Conservation (phyloP, 2,113 vertebrate genomes). For the Hystrix cristata region DNA sequence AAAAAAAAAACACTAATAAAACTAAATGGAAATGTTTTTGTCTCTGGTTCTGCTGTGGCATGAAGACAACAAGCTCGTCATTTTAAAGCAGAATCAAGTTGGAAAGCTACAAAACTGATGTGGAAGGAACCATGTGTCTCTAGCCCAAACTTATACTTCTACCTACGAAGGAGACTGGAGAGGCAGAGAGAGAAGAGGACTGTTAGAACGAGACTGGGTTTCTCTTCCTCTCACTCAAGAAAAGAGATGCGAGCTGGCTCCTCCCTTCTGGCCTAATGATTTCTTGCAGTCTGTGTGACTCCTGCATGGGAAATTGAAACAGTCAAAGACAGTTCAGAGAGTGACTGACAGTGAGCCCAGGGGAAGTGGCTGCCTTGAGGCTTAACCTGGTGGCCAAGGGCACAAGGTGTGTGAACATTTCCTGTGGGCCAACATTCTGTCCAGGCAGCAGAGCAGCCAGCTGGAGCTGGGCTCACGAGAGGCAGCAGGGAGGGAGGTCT, state of each 20-base stretch:
- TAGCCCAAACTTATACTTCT: not conserved
- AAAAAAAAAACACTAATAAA: not conserved
- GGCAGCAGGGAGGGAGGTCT: not conserved
- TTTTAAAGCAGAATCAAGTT: not conserved
- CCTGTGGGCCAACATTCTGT: not conserved
- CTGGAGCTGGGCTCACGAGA: too few relatives aligned
- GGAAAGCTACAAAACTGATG: not conserved
- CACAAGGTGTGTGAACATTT: not conserved
- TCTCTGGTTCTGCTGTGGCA: not conserved
- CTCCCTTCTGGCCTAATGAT: not conserved
- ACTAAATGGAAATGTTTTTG: not conserved
- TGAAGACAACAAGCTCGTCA: not conserved
- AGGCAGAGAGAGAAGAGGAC: not conserved
- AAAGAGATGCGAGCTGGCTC: rapidly evolving
- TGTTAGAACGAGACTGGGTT: not conserved
- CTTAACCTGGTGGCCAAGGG: not conserved
- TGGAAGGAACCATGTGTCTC: rapidly evolving
- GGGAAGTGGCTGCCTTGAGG: not conserved
- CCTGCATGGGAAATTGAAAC: not conserved
- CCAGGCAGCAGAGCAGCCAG: not conserved
- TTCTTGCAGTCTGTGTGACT: not conserved
- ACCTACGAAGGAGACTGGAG: too few relatives aligned
- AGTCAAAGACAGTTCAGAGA: not conserved
- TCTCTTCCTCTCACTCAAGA: not conserved
- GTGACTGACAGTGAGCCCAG: not conserved